A percentile compares a stretch with the other conserved stretches of the same genome.
Conservation (phyloP, 1,140 invertebrate genomes). For the Listronotus oregonensis region DNA sequence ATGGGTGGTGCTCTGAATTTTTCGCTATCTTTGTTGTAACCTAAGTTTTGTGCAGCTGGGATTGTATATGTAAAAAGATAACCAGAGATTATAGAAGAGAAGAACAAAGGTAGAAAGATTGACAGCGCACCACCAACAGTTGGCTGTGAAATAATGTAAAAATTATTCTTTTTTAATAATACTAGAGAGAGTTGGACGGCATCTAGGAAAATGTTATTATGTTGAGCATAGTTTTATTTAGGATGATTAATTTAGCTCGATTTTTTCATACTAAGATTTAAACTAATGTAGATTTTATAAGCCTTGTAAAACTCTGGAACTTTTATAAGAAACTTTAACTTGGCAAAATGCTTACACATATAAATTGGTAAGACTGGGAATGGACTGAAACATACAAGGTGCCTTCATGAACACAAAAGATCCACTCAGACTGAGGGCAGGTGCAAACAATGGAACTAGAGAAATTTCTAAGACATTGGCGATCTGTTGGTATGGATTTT, state of each 20-base stretch:
- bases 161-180: conserved; percentile 48
- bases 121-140: conserved; percentile 51
- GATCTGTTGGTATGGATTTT: conserved; percentile 33
- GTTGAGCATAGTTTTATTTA: conserved; percentile 35
- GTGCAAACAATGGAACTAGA: conserved; percentile 44
- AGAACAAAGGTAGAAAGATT: conserved; percentile 31
- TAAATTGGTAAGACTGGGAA: conserved; percentile 56
- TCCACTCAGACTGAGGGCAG: conserved; percentile 54
- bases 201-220: conserved; percentile 51
- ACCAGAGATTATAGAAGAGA: background rate
- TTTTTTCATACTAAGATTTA: conserved; percentile 47
- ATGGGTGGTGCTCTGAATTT: conserved; percentile 42
- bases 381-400: conserved; percentile 53
- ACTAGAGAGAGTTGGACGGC: conserved; percentile 52
- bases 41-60: background rate
- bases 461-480: conserved; percentile 17
- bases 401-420: conserved; percentile 52
- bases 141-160: conserved; percentile 55
- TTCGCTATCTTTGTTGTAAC: conserved; percentile 28
- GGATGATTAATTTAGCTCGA: conserved; percentile 42
- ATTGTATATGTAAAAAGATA: background rate
- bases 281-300: conserved; percentile 53
- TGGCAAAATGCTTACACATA: conserved; percentile 54
- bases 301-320: conserved; percentile 48
- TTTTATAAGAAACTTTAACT: conserved; percentile 52